These are phyloP conservation scores for Rhinolophus ferrumequinum DNA, from an alignment of 2,113 vertebrate species.

Conservation along the genomic window DNA sequence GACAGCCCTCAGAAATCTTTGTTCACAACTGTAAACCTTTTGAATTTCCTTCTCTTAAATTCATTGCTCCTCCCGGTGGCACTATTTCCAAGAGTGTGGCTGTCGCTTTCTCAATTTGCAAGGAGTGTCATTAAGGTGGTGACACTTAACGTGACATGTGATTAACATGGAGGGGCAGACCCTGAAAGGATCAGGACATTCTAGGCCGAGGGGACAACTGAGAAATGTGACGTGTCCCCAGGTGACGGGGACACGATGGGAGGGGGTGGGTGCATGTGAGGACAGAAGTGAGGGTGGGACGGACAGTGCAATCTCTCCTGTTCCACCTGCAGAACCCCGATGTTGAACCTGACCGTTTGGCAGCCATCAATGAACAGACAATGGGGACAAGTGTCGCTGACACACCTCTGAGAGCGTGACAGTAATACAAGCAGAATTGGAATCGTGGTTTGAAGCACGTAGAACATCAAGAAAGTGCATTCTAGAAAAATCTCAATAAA, in stretches of 20 bases:
- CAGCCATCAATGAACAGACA: neutral
- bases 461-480: neutral
- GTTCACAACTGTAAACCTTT: neutral
- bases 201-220: neutral
- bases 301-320: no score
- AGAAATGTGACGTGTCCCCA: no score
- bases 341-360: neutral
- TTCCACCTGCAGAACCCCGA: neutral
- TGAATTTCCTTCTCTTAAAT: neutral
- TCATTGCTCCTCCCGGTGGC: neutral
- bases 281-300: neutral
- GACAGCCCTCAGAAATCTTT: neutral
- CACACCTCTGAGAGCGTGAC: neutral
- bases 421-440: slow-evolving; percentile 2
- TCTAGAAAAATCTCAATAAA: slow-evolving; percentile 24
- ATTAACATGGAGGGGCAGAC: neutral
- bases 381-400: neutral
- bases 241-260: no score
- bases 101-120: neutral
- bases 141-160: neutral
- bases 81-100: neutral
- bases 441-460: slow-evolving; percentile 13
- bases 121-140: neutral
- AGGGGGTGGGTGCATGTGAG: no score
- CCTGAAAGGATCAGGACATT: neutral